A percentile compares a stretch with the other conserved stretches of the same genome.
These are phyloP conservation scores for Benitochromis conjunctus DNA, from an alignment of 2,113 vertebrate species.

Conservation along the genomic window DNA sequence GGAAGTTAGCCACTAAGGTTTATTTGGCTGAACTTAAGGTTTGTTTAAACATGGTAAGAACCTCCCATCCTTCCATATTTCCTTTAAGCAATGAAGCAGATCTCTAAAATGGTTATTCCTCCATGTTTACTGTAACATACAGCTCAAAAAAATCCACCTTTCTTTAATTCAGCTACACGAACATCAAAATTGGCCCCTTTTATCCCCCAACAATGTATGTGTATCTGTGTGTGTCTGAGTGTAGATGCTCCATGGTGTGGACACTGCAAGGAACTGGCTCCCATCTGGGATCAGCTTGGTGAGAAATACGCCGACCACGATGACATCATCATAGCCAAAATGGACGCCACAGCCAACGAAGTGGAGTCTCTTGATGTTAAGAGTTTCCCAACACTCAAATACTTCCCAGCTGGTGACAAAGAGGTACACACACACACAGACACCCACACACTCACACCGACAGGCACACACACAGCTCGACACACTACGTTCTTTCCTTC, in stretches of 20 bases:
- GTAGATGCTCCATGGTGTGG: conserved; percentile 90
- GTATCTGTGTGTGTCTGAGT: background rate
- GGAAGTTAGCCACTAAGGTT: background rate
- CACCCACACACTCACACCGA: accelerated
- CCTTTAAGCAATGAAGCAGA: background rate
- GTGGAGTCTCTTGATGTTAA: conserved; percentile 73
- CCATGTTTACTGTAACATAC: background rate
- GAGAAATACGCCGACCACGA: conserved; percentile 81
- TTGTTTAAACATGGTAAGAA: background rate
- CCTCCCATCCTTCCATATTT: background rate
- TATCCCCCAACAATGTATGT: background rate
- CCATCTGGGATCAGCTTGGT: conserved; percentile 84
- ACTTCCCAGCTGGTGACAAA: conserved; percentile 81
- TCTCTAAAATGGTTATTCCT: background rate
- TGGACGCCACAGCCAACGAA: conserved; percentile 87
- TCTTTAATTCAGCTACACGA: background rate
- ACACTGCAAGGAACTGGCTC: conserved; percentile 84
- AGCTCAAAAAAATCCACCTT: background rate
- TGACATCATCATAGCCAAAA: conserved; percentile 85
- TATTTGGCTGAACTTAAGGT: background rate
- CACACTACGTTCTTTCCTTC: background rate
- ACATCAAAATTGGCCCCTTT: background rate
- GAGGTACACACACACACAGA: conserved; percentile 69
- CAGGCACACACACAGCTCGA: background rate
- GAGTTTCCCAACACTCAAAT: conserved; percentile 84